Evolutionary conservation across 2,888 invertebrate species (phyloP), one percentile per base, ranked within the genome.

Genomic region (Brassicogethes aeneus): DNA sequence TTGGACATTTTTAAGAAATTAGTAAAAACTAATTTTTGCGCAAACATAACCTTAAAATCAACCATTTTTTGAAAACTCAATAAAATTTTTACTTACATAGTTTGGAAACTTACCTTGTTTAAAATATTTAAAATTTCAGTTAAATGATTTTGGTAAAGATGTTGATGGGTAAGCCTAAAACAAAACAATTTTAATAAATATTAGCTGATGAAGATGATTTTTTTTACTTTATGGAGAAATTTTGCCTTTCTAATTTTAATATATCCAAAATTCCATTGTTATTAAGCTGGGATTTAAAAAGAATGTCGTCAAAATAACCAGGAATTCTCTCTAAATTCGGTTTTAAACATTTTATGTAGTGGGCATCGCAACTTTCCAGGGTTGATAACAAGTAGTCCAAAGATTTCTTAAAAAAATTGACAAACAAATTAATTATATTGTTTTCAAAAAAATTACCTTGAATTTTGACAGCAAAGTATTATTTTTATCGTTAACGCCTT

Each of bases 331-430:
- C 46, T 10, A 44, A 35, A 36, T 55, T 59, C 12, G 68, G 68
- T 45, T 61, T 68, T 10, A 68, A 51, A 43, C 70, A 70, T 48
- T 66, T 62, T 3, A 69, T 60, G 43, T 68, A 68, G 52, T 69
- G 67, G 2, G 61, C 52, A 42, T 69, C 68, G 36, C 63, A 62
- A 35, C 56, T 53, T 3, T 59, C 55, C n/a, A 70, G 46, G 14
- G 61, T 61, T 44, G 56, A 54, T 43, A 67, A 54, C 34, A 70
- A 55, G 1, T 51, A 44, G 48, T 70, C 67, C 47, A 70, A 51
- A 16, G 60, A 65, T 39, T 53, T 57, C 55, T 54, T 23, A 33
- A 45, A 33, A 34, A 7, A n/a, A 38, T 33, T 33, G n/a, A 14
- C 33, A 12, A 33, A 12, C 5, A 33, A 33, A 33, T 5, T 33